Conservation (phyloP, 2,113 vertebrate genomes). For the Zingel zingel region DNA sequence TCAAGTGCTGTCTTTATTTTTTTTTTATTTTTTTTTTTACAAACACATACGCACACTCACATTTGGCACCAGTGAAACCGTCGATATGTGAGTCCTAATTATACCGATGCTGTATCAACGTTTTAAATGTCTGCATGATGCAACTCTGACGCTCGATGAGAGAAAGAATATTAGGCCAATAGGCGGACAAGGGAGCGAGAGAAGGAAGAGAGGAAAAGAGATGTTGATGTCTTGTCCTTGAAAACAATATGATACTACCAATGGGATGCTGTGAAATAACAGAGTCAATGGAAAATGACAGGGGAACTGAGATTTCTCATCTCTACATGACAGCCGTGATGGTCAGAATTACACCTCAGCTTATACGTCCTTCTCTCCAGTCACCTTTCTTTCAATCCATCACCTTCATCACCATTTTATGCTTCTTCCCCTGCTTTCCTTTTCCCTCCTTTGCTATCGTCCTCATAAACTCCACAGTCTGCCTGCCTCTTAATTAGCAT, state of each 20-base stretch:
- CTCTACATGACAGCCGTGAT: slow-evolving; percentile 59
- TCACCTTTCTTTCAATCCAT: slow-evolving; percentile 61
- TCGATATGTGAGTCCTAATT: slow-evolving; percentile 73
- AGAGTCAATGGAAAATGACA: slow-evolving; percentile 67
- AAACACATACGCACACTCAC: slow-evolving; percentile 28
- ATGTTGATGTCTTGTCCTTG: slow-evolving; percentile 62
- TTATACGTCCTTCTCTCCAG: slow-evolving; percentile 38
- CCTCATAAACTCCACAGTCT: slow-evolving; percentile 1
- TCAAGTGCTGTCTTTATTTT: neutral
- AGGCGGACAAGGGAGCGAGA: neutral
- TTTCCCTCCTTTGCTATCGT: slow-evolving; percentile 2
- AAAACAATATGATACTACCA: slow-evolving; percentile 64
- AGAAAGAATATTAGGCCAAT: too few species aligned
- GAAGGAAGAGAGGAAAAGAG: slow-evolving; percentile 16
- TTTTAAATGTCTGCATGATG: slow-evolving; percentile 61
- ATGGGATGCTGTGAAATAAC: slow-evolving; percentile 63
- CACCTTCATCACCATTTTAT: slow-evolving; percentile 36
- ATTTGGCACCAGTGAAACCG: slow-evolving; percentile 48
- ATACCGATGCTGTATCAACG: slow-evolving; percentile 63
- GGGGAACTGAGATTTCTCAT: slow-evolving; percentile 45
- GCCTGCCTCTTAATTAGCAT: neutral
- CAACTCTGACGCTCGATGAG: slow-evolving; percentile 32
- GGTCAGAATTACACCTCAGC: slow-evolving; percentile 56
- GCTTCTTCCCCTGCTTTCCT: neutral
- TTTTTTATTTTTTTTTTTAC: neutral